A percentile compares a stretch with the other conserved stretches of the same genome.
Conservation (phyloP, 2,113 vertebrate species). For the Chitala chitala region DNA sequence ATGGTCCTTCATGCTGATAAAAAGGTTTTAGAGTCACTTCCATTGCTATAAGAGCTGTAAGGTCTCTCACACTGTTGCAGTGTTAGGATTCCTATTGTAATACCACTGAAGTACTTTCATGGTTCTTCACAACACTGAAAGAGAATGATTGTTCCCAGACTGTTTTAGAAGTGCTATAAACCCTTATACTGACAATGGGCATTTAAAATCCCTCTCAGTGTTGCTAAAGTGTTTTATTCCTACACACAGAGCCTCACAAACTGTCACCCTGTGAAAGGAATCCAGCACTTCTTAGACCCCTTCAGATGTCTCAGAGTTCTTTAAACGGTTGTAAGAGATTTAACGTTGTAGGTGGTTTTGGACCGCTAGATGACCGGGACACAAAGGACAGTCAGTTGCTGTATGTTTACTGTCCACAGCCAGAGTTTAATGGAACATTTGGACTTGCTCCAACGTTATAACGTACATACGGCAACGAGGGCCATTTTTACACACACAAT, state of each 20-base stretch:
- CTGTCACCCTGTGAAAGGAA: too few species aligned
- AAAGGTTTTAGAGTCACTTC: neutral
- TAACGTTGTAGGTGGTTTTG: neutral
- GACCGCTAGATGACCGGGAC: neutral
- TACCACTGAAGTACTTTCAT: neutral
- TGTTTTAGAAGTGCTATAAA: too few species aligned
- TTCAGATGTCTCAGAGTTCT: too few species aligned
- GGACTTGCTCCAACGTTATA: neutral
- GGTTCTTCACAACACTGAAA: neutral
- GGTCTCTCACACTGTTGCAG: neutral
- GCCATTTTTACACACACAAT: neutral
- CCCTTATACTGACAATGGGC: too few species aligned
- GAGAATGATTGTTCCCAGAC: neutral
- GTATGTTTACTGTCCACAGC: slow-evolving; percentile 1
- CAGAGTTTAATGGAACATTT: slow-evolving; percentile 15
- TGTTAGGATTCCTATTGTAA: neutral
- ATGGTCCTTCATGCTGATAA: neutral
- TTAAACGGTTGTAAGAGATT: neutral
- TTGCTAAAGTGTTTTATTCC: too few species aligned
- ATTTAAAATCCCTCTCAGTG: too few species aligned
- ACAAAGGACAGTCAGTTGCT: neutral
- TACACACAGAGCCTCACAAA: too few species aligned
- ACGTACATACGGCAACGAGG: neutral
- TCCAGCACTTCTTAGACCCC: too few species aligned
- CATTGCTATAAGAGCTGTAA: neutral